phyloP scores from a whole-genome alignment of 2,113 vertebrate genomes.

The Penelope pileata region DNA sequence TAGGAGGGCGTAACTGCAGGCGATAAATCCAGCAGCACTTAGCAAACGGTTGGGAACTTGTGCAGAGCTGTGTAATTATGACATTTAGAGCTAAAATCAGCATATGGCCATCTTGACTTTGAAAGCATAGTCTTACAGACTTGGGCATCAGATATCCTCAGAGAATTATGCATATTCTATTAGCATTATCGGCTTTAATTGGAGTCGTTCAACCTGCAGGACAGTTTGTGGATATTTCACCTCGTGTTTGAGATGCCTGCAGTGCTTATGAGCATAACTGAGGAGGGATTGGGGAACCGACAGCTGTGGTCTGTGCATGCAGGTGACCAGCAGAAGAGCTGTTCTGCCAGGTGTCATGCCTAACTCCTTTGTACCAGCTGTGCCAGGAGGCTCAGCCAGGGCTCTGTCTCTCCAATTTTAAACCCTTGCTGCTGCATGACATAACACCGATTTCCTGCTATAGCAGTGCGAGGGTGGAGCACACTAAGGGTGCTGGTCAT shows the following conservation, averaged over 20 bases:
- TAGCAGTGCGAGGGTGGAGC: background rate
- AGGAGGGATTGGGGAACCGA: background rate
- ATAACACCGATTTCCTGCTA: background rate
- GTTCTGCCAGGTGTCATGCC: background rate
- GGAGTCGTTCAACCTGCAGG: too few relatives aligned
- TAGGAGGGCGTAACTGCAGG: background rate
- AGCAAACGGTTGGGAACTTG: background rate
- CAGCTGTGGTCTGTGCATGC: background rate
- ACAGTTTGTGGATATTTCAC: too few relatives aligned
- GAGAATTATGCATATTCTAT: background rate
- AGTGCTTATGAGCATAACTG: background rate
- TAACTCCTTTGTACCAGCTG: background rate
- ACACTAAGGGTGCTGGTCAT: background rate
- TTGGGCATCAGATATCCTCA: background rate
- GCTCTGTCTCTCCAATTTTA: background rate
- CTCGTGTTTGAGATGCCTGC: background rate
- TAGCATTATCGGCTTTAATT: background rate
- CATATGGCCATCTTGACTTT: background rate
- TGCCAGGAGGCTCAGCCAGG: background rate
- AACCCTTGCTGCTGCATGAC: background rate
- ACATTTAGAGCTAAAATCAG: background rate
- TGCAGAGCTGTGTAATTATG: background rate
- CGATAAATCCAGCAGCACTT: background rate
- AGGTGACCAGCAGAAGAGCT: background rate
- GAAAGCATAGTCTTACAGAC: background rate